A percentile compares a stretch with the other conserved stretches of the same genome.
Evolutionary conservation across 2,113 vertebrate genomes (phyloP).

Genomic region (Parus major): DNA sequence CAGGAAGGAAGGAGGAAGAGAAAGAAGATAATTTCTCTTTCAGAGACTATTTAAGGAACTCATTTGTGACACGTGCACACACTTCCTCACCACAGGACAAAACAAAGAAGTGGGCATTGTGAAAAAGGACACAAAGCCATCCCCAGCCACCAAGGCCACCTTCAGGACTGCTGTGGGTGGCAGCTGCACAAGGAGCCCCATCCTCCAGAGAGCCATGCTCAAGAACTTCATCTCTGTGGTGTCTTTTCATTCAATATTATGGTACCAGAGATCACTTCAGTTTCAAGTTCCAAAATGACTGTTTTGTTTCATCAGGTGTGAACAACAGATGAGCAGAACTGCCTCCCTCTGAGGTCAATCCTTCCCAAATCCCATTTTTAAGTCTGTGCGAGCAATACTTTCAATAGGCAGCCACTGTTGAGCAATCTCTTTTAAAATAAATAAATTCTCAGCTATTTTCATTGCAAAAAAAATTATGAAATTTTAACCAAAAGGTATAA

Average conservation of each 20-base stretch:
- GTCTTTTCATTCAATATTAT: neutral
- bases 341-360: neutral
- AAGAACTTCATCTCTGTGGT: neutral
- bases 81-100: neutral
- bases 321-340: neutral
- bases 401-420: neutral
- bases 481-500: neutral
- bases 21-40: neutral
- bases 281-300: neutral
- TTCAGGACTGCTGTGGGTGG: neutral
- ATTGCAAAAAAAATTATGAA: neutral
- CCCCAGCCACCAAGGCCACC: neutral
- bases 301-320: neutral
- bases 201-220: neutral
- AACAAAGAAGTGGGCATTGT: neutral
- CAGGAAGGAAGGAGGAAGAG: neutral
- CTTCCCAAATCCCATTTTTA: neutral
- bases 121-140: neutral
- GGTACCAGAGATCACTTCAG: neutral
- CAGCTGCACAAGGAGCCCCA: neutral
- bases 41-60: neutral
- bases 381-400: neutral
- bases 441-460: neutral
- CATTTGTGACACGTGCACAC: neutral
- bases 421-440: neutral